Evolutionary conservation across 2,797 vertebrate genomes (phyloP).

Genomic region (Buceros bicornis): DNA sequence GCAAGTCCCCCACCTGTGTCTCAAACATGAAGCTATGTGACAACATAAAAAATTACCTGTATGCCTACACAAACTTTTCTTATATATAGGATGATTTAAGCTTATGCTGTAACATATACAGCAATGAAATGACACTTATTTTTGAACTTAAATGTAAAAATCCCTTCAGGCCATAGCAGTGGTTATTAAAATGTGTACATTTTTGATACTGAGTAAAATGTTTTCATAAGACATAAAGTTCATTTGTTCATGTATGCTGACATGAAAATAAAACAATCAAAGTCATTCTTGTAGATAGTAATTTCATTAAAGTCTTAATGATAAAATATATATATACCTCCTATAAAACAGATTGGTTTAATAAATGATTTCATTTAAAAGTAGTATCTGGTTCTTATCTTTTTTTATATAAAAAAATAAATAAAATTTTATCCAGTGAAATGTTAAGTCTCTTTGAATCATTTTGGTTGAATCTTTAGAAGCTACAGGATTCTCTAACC

Average conservation of each 20-base stretch:
- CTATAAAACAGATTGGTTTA: slow-evolving; percentile 77
- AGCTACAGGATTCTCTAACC: not conserved
- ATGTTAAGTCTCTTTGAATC: slow-evolving; percentile 67
- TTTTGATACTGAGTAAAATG: slow-evolving; percentile 80
- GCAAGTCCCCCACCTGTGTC: slow-evolving; percentile 57
- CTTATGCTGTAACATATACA: slow-evolving; percentile 70
- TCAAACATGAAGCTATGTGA: slow-evolving; percentile 67
- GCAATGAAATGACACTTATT: slow-evolving; percentile 73
- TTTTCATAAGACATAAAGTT: slow-evolving; percentile 74
- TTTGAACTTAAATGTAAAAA: slow-evolving; percentile 79
- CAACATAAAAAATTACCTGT: slow-evolving; percentile 61
- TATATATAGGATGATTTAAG: slow-evolving; percentile 69
- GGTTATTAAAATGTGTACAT: slow-evolving; percentile 78
- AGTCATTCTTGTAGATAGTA: slow-evolving; percentile 81
- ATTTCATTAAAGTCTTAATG: slow-evolving; percentile 76
- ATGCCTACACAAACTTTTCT: slow-evolving; percentile 56
- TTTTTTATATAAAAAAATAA: slow-evolving; percentile 77
- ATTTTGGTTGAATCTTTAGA: slow-evolving; percentile 51
- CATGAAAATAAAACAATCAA: slow-evolving; percentile 79
- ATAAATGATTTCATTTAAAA: slow-evolving; percentile 80
- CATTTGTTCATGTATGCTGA: slow-evolving; percentile 73
- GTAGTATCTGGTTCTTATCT: slow-evolving; percentile 74
- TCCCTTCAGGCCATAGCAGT: slow-evolving; percentile 71
- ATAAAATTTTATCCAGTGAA: slow-evolving; percentile 78
- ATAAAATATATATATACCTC: slow-evolving; percentile 76